A percentile compares a stretch with the other conserved stretches of the same genome.
Evolutionary conservation across 2,888 invertebrate species (phyloP).

Genomic region (Drosophila vallismaia): DNA sequence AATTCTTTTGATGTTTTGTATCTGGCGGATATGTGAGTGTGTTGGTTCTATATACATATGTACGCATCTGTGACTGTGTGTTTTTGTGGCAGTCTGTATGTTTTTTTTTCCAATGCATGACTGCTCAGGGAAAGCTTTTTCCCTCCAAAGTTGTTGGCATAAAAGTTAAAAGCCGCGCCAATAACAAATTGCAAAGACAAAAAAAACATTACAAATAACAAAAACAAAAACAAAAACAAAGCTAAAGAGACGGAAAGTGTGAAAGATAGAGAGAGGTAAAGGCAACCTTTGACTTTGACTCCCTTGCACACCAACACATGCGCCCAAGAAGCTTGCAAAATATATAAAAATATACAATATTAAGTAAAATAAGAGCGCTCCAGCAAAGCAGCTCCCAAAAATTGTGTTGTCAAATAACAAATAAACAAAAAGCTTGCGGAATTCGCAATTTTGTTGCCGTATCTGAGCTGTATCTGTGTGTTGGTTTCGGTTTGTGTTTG

Average conservation of each 20-base stretch:
- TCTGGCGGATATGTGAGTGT: slow-evolving; percentile 48
- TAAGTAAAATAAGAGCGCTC: slow-evolving; percentile 42
- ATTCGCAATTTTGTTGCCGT: slow-evolving; percentile 64
- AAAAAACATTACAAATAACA: slow-evolving; percentile 53
- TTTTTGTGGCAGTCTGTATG: slow-evolving; percentile 32
- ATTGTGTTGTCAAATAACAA: slow-evolving; percentile 63
- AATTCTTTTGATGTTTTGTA: slow-evolving; percentile 55
- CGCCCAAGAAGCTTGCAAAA: slow-evolving; percentile 50
- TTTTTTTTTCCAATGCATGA: slow-evolving; percentile 66
- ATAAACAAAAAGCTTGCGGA: slow-evolving; percentile 58
- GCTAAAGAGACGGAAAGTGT: slow-evolving; percentile 28
- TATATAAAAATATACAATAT: slow-evolving; percentile 29
- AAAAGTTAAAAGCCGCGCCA: slow-evolving; percentile 62
- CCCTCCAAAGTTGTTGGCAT: slow-evolving; percentile 43
- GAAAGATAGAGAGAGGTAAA: slow-evolving; percentile 11
- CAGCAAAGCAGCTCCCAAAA: slow-evolving; percentile 10
- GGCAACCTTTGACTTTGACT: slow-evolving; percentile 53
- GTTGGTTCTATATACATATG: slow-evolving; percentile 24
- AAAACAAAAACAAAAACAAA: slow-evolving; percentile 53
- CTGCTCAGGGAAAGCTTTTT: slow-evolving; percentile 72
- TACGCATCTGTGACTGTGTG: slow-evolving; percentile 18
- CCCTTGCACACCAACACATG: slow-evolving; percentile 40
- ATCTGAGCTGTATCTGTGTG: slow-evolving; percentile 11
- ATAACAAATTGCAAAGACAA: slow-evolving; percentile 53
- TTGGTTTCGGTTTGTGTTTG: slow-evolving; percentile 2